Conservation (phyloP, 2,797 vertebrate species). For the Miichthys miiuy region DNA sequence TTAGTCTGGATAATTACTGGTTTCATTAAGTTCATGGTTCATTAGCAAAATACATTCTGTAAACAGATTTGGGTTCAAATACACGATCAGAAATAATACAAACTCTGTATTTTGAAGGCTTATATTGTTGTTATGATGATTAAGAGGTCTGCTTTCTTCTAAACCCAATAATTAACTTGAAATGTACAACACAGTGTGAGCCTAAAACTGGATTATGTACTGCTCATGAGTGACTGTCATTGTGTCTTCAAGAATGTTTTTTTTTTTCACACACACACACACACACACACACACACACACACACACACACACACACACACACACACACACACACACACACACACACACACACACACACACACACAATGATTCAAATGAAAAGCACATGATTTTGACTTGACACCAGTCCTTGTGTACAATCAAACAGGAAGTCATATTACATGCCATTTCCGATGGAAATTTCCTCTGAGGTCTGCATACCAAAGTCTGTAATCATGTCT, state of each 20-base stretch:
- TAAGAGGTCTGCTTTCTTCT: not conserved
- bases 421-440: constrained; percentile 26
- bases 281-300: too few species aligned
- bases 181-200: constrained; percentile 2
- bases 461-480: not conserved
- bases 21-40: not conserved
- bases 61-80: not conserved
- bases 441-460: constrained; percentile 14
- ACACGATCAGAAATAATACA: constrained; percentile 4
- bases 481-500: not conserved
- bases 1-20: not conserved
- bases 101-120: not conserved
- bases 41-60: constrained; percentile 6
- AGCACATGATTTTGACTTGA: constrained; percentile 22
- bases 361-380: not conserved
- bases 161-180: constrained; percentile 13
- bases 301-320: too few species aligned
- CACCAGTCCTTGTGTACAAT: not conserved
- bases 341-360: too few species aligned
- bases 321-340: too few species aligned
- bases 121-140: not conserved
- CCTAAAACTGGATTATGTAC: not conserved
- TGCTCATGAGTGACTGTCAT: not conserved
- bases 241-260: not conserved
- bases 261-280: not conserved